A percentile compares a stretch with the other conserved stretches of the same genome.
These are phyloP conservation scores for Clarias batrachus DNA, from an alignment of 2,113 vertebrate species.

Conservation along the genomic window DNA sequence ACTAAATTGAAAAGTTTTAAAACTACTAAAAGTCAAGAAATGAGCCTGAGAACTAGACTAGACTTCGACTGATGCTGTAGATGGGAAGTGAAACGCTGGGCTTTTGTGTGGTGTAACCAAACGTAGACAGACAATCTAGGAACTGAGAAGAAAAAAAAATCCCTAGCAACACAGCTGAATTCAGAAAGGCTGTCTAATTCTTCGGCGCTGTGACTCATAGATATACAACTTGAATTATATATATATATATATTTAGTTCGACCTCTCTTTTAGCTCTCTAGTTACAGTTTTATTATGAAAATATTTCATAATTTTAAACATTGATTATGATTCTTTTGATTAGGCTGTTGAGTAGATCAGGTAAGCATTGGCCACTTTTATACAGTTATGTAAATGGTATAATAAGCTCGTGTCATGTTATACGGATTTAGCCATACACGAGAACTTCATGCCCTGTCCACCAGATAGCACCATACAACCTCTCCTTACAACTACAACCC, in stretches of 20 bases:
- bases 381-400: not conserved
- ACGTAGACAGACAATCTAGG: slow-evolving; percentile 8
- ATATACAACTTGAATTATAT: not conserved
- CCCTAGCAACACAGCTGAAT: not conserved
- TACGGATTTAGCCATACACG: not conserved
- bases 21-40: not conserved
- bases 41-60: not conserved
- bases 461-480: slow-evolving; percentile 6
- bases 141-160: not conserved
- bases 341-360: not conserved
- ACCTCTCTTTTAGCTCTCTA: not conserved
- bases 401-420: not conserved
- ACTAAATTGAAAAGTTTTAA: not conserved
- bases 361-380: not conserved
- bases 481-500: not conserved
- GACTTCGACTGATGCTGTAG: not conserved
- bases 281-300: not conserved
- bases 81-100: not conserved
- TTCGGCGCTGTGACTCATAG: not conserved
- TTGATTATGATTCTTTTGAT: not conserved
- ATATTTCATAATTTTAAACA: not conserved
- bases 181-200: not conserved
- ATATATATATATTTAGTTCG: not conserved
- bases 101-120: not conserved
- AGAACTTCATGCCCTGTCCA: not conserved